Evolutionary conservation across 1,140 invertebrate species (phyloP).

Genomic region (Carcinoscorpius rotundicauda): DNA sequence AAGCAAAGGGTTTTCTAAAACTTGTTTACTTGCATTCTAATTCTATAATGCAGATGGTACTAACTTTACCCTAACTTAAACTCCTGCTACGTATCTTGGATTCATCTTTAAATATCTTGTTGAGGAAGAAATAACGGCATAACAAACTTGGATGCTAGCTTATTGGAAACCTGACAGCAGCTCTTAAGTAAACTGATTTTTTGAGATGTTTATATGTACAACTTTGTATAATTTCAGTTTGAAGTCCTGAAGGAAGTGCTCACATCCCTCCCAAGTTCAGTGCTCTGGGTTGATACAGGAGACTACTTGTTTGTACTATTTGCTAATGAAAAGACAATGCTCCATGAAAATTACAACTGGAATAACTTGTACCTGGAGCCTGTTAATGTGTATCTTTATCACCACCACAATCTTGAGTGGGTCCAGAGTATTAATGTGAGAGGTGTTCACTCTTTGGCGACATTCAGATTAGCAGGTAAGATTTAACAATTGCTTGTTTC

Average conservation of each 20-base stretch:
- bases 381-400: constrained; percentile 5
- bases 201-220: too few relatives aligned
- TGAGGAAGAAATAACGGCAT: too few relatives aligned
- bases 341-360: constrained; percentile 1
- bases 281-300: not conserved
- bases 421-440: constrained; percentile 3
- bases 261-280: not conserved
- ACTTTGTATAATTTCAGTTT: too few relatives aligned
- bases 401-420: constrained; percentile 1
- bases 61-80: too few relatives aligned
- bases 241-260: not conserved
- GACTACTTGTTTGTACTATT: constrained; percentile 2
- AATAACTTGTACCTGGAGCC: constrained; percentile 1
- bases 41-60: too few relatives aligned
- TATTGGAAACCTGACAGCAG: too few relatives aligned
- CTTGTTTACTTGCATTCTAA: too few relatives aligned
- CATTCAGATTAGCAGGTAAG: constrained; percentile 3
- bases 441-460: constrained; percentile 7
- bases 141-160: too few relatives aligned
- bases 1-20: too few relatives aligned
- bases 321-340: constrained; percentile 9
- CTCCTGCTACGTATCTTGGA: too few relatives aligned
- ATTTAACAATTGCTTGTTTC: not conserved
- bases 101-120: too few relatives aligned
- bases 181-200: too few relatives aligned